phyloP scores from a whole-genome alignment of 64 coral and sea anemone genomes.

The Stylophora pistillata region DNA sequence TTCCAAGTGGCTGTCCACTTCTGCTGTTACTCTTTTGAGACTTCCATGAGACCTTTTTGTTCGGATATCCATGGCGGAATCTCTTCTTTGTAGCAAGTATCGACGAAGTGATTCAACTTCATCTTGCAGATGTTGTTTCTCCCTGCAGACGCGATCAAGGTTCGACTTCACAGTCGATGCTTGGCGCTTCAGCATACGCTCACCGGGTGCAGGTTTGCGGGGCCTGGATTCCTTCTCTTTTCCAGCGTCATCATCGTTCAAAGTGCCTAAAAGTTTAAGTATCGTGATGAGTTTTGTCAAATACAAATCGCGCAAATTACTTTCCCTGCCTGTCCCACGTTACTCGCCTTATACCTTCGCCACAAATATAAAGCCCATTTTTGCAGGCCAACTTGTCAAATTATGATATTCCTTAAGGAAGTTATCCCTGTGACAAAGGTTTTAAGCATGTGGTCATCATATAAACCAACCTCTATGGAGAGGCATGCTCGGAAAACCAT shows the following conservation, averaged over 20 bases:
- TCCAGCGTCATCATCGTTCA: background rate
- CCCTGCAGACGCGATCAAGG: conserved; percentile 54
- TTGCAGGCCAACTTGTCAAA: too few species aligned
- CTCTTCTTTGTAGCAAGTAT: conserved; percentile 43
- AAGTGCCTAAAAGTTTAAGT: conserved; percentile 6
- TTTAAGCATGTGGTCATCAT: too few species aligned
- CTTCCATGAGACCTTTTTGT: conserved; percentile 39
- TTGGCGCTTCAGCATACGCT: conserved; percentile 51
- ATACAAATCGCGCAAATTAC: background rate
- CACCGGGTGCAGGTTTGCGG: conserved; percentile 38
- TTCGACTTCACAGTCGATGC: conserved; percentile 56
- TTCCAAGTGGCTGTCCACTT: conserved; percentile 45
- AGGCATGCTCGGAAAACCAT: too few species aligned
- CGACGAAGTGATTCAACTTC: conserved; percentile 50
- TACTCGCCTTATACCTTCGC: too few species aligned
- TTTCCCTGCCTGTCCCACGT: too few species aligned
- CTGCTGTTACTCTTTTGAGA: background rate
- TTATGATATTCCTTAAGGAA: too few species aligned
- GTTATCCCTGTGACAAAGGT: too few species aligned
- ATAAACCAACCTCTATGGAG: too few species aligned
- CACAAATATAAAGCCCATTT: too few species aligned
- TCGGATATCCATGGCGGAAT: conserved; percentile 42
- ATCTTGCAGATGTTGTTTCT: conserved; percentile 67
- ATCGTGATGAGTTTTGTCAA: background rate
- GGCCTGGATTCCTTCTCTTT: conserved; percentile 23